Base-by-base conservation (phyloP, 2,888 invertebrate genomes). In the Sarcophaga rosellei region DNA sequence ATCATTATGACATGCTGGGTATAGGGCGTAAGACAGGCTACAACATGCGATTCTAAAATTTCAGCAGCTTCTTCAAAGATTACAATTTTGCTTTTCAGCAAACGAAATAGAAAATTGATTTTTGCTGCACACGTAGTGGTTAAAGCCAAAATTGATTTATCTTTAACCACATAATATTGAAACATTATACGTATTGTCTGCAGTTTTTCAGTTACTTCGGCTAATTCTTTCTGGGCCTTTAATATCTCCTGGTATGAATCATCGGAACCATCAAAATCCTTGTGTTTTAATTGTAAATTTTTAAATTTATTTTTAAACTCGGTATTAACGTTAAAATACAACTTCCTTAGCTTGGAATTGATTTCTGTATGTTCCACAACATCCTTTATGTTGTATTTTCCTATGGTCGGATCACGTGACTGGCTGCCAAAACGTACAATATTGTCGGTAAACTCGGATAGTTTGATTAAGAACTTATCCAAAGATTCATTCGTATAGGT, bases 41-140 rank as follows among this genome's bases (percentile, higher is more conserved):
- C 93, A n/a, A 97, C 95, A 91, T 98, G 98, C 0, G 96, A 95
- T 91, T 98, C 98, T 57, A 97, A 92, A 0, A 98, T 96, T 93
- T 98, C 97, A 0, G 97, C 98, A 0, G 98, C 98, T 93, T 98
- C 98, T 92, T 98, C 98, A 0, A 98, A 96, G 20, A 97, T 94
- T 0, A 96, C 96, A 89, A 97, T 95, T 85, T 95, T 95, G 4
- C 95, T 95, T 81, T 94, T 93, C 3, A 97, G 92, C 69, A 94
- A 93, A 75, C 94, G 94, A 85, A 97, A 93, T 5, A 96, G 93
- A 1, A 94, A 94, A 88, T 95, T 95, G 21, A 95, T 92, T 77
- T 95, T 94, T 0, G 97, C 97, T 0, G 97, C 97, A 21, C 95
- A 95, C 0, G 96, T 95, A 0, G 97, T 97, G 6, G 97, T 97